A percentile compares a stretch with the other conserved stretches of the same genome.
Evolutionary conservation across 2,888 invertebrate genomes (phyloP).

Genomic region (Chelonus formosanus): DNA sequence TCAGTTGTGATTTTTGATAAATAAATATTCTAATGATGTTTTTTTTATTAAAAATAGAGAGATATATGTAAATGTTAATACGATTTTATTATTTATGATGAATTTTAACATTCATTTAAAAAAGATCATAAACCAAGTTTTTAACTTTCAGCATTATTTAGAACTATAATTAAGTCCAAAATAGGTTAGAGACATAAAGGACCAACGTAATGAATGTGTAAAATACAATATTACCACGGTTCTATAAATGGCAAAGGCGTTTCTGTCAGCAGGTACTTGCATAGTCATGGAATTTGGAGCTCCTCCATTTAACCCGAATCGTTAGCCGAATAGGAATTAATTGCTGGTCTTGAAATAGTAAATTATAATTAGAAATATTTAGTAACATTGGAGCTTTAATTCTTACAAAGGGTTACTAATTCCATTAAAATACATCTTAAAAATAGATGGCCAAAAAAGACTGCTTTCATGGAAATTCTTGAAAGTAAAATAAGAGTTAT

Average conservation of each 20-base stretch:
- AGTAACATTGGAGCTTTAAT: too few relatives aligned
- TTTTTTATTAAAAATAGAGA: too few relatives aligned
- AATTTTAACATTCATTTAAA: too few relatives aligned
- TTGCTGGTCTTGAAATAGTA: conserved; percentile 1
- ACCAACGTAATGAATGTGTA: not conserved
- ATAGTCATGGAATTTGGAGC: not conserved
- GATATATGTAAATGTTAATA: too few relatives aligned
- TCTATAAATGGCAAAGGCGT: conserved; percentile 3
- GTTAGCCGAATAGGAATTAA: conserved; percentile 2
- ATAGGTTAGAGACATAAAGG: not conserved
- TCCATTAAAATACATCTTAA: too few relatives aligned
- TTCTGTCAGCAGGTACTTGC: conserved; percentile 1
- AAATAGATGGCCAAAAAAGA: conserved; percentile 32
- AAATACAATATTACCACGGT: conserved; percentile 3
- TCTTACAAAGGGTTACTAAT: too few relatives aligned
- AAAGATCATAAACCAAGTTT: too few relatives aligned
- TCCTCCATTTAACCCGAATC: conserved; percentile 1
- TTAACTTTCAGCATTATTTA: too few relatives aligned
- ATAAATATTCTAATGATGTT: too few relatives aligned
- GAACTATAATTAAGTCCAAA: too few relatives aligned
- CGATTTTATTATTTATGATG: too few relatives aligned
- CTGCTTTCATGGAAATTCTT: conserved; percentile 38
- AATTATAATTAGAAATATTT: conserved; percentile 2
- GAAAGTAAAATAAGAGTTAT: not conserved
- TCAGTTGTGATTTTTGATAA: too few relatives aligned